Evolutionary conservation across 2,797 vertebrate species (phyloP).

Genomic region (Delichon dasypus): DNA sequence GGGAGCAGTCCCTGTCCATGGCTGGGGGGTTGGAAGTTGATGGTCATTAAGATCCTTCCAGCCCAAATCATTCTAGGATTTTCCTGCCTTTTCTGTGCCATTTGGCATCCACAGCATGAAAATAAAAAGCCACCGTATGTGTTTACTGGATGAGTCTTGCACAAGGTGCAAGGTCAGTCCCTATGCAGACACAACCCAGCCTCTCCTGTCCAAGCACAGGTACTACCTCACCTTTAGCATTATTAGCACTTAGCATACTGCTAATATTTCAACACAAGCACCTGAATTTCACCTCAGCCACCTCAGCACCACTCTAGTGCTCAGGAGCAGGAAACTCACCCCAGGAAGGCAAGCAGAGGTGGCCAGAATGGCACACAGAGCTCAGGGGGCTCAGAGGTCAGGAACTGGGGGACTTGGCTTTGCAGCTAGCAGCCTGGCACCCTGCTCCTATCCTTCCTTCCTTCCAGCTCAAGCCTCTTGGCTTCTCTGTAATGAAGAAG

Average conservation of each 20-base stretch:
- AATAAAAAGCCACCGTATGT: background rate
- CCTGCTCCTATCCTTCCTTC: background rate
- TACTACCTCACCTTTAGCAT: background rate
- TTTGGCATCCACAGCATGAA: background rate
- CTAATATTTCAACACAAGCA: background rate
- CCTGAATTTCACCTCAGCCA: background rate
- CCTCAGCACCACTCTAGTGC: background rate
- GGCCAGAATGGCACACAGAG: background rate
- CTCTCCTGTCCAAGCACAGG: background rate
- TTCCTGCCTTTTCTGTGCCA: background rate
- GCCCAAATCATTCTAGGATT: background rate
- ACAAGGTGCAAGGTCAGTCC: background rate
- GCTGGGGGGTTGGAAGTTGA: background rate
- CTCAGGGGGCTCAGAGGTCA: background rate
- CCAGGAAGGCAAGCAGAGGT: background rate
- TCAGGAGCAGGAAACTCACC: background rate
- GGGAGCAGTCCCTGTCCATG: background rate
- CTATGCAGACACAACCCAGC: background rate
- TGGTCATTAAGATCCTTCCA: background rate
- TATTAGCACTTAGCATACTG: background rate
- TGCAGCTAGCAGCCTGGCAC: background rate
- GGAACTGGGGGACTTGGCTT: rapidly evolving
- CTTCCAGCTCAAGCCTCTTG: background rate
- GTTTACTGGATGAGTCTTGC: background rate
- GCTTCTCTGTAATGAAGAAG: rapidly evolving